These are phyloP conservation scores for Chaetops frenatus DNA, from an alignment of 2,113 vertebrate genomes.

Conservation along the genomic window DNA sequence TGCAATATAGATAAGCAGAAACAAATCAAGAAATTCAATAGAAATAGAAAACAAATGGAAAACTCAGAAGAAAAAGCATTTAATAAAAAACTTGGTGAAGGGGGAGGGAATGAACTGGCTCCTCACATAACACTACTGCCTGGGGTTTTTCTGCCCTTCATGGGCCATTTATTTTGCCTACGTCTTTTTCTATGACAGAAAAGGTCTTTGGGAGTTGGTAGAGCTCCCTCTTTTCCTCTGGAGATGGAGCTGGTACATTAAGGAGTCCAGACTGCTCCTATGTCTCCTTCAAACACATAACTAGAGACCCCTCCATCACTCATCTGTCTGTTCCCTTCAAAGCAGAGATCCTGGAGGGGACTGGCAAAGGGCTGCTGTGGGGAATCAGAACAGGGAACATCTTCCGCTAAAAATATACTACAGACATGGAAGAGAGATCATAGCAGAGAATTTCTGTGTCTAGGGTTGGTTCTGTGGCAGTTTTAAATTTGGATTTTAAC, in stretches of 20 bases:
- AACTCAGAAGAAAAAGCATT: not conserved
- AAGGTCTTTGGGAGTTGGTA: not conserved
- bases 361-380: not conserved
- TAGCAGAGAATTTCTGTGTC: not conserved
- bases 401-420: not conserved
- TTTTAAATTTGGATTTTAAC: not conserved
- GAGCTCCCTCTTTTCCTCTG: not conserved
- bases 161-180: not conserved
- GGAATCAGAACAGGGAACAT: not conserved
- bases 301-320: not conserved
- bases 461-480: not conserved
- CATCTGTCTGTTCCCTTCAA: not conserved
- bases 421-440: not conserved
- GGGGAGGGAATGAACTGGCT: not conserved
- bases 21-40: not conserved
- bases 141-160: not conserved
- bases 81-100: not conserved
- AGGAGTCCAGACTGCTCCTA: not conserved
- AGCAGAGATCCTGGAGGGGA: not conserved
- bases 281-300: not conserved
- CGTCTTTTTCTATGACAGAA: not conserved
- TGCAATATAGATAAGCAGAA: slow-evolving; percentile 12
- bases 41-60: not conserved
- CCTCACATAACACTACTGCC: rapidly evolving
- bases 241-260: not conserved